Conservation (phyloP, 2,797 vertebrate genomes). For the Hemitrygon akajei region DNA sequence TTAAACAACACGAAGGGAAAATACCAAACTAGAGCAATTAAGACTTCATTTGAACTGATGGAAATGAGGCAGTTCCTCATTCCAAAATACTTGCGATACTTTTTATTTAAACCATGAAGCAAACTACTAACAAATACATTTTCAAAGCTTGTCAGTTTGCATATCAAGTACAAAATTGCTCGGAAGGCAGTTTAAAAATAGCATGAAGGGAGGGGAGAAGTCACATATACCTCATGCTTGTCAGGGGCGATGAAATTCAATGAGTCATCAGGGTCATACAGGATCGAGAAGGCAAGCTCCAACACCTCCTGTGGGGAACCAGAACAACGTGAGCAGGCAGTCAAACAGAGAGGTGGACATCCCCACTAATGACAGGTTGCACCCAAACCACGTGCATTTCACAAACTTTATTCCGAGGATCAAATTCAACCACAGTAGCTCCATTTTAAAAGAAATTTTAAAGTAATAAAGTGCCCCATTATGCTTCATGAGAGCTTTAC, state of each 20-base stretch:
- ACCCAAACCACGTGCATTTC: neutral
- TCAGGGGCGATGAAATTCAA: conserved; percentile 97
- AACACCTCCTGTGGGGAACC: conserved; percentile 76
- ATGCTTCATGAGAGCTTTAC: neutral
- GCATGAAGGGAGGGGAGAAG: neutral
- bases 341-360: neutral
- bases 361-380: neutral
- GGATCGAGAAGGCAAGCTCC: conserved; percentile 92
- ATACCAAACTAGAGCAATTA: neutral
- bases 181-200: neutral
- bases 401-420: neutral
- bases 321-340: neutral
- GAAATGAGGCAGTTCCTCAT: neutral
- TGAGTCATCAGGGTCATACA: conserved; percentile 94
- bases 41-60: neutral
- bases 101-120: neutral
- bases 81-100: neutral
- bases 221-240: conserved; percentile 84
- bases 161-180: neutral
- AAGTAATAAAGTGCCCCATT: neutral
- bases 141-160: neutral
- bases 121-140: neutral
- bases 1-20: neutral
- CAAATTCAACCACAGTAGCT: neutral
- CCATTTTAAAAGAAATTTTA: neutral